These are phyloP conservation scores for Sanderia malayensis DNA, from an alignment of 30 jellyfish, hydroid and myxozoan species.

Conservation along the genomic window DNA sequence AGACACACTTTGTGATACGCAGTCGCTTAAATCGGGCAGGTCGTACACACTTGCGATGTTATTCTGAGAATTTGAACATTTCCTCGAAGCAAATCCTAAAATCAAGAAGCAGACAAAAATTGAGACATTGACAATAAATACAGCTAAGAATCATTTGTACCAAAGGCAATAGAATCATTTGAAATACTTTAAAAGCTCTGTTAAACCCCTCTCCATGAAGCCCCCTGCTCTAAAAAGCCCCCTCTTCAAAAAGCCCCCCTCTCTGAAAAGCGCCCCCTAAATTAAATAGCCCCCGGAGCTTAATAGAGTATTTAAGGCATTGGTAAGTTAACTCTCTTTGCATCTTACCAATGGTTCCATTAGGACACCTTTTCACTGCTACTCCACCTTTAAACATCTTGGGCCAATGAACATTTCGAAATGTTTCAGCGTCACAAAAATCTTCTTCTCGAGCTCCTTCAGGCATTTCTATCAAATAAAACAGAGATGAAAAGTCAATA, in stretches of 20 bases:
- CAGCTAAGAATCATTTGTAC: no score
- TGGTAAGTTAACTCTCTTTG: no score
- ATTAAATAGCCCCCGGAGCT: no score
- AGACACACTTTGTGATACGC: conserved; percentile 46
- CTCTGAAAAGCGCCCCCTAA: no score
- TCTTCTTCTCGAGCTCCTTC: conserved; percentile 26
- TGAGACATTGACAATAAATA: no score
- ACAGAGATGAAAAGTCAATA: neutral
- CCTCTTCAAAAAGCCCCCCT: no score
- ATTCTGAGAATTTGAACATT: conserved; percentile 12
- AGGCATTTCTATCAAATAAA: conserved; percentile 37
- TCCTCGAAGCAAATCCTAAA: conserved; percentile 71
- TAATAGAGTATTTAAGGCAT: no score
- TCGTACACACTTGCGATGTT: conserved; percentile 13
- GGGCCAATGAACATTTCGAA: conserved; percentile 73
- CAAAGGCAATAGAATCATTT: no score
- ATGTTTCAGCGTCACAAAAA: conserved; percentile 49
- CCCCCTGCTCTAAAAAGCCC: neutral
- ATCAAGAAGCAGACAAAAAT: neutral
- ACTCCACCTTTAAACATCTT: conserved; percentile 52
- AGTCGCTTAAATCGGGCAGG: conserved; percentile 59
- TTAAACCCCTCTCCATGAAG: no score
- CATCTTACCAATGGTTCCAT: conserved; percentile 53
- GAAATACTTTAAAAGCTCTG: no score
- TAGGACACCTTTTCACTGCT: conserved; percentile 67